phyloP scores from a whole-genome alignment of 2,113 vertebrate species.

The Ceyx melanurus region DNA sequence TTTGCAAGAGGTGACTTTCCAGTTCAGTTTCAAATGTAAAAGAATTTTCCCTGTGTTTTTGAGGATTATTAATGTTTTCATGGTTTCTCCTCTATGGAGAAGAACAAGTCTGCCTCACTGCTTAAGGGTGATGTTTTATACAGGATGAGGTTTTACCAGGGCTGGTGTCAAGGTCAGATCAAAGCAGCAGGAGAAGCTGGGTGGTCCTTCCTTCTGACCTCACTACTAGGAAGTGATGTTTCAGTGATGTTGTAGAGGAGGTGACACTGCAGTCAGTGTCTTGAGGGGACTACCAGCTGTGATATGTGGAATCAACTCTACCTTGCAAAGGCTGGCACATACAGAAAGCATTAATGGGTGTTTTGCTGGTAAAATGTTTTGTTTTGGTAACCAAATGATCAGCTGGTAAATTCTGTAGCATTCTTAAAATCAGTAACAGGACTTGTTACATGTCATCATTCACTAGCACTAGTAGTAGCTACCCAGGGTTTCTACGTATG shows the following conservation, averaged over 20 bases:
- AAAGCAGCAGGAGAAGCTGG: not conserved
- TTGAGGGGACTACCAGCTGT: not conserved
- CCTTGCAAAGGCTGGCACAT: not conserved
- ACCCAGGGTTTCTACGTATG: not conserved
- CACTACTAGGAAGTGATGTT: not conserved
- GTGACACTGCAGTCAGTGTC: not conserved
- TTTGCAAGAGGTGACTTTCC: not conserved
- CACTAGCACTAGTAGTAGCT: not conserved
- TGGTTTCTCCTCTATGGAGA: not conserved
- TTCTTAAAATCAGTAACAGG: slow-evolving; percentile 27
- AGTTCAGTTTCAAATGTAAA: not conserved
- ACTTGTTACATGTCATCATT: not conserved
- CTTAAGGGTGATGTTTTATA: not conserved
- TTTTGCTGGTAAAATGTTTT: slow-evolving; percentile 1
- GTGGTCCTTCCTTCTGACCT: not conserved
- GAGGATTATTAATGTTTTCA: not conserved
- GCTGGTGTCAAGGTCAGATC: not conserved
- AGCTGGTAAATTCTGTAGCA: slow-evolving; percentile 1
- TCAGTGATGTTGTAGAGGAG: not conserved
- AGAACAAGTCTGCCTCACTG: not conserved
- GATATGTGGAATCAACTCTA: not conserved
- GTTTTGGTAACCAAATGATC: slow-evolving; percentile 1
- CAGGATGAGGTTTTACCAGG: not conserved
- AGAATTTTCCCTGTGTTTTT: not conserved
- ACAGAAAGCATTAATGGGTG: not conserved